phyloP scores from a whole-genome alignment of 2,888 invertebrate species.

The Cryptocephalus moraei region DNA sequence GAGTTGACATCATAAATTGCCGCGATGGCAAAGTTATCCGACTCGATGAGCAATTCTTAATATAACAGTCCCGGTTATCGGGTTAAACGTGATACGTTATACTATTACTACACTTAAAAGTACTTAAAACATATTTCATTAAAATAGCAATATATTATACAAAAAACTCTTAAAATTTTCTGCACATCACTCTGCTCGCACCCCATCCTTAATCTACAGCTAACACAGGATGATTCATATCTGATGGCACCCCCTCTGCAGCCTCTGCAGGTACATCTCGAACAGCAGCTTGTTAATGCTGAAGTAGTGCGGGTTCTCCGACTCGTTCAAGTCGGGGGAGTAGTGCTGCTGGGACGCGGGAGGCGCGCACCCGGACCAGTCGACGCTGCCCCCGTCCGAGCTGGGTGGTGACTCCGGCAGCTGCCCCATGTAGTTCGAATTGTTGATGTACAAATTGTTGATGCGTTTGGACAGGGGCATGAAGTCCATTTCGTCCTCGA shows the following conservation, averaged over 20 bases:
- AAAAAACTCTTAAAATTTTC: too few species aligned
- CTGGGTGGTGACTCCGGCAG: constrained; percentile 31
- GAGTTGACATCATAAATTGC: too few species aligned
- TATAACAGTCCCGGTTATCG: too few species aligned
- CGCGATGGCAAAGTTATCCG: too few species aligned
- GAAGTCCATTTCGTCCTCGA: constrained; percentile 68
- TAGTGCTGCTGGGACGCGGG: constrained; percentile 69
- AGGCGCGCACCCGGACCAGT: constrained; percentile 29
- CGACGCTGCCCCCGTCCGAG: constrained; percentile 29
- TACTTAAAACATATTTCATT: too few species aligned
- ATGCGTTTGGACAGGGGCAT: constrained; percentile 84
- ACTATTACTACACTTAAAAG: too few species aligned
- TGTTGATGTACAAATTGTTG: constrained; percentile 77
- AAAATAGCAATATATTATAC: too few species aligned
- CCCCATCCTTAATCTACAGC: too few species aligned
- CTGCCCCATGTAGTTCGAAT: constrained; percentile 28
- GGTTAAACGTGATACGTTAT: too few species aligned
- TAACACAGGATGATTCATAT: constrained; percentile 5
- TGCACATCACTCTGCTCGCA: too few species aligned
- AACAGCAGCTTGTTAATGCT: constrained; percentile 77
- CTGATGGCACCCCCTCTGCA: constrained; percentile 47
- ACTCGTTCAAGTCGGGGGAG: constrained; percentile 64
- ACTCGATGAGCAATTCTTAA: too few species aligned
- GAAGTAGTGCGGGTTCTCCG: constrained; percentile 78
- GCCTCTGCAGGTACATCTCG: constrained; percentile 71